Conservation (phyloP, 2,888 invertebrate genomes). For the Ommatoiulus sabulosus region DNA sequence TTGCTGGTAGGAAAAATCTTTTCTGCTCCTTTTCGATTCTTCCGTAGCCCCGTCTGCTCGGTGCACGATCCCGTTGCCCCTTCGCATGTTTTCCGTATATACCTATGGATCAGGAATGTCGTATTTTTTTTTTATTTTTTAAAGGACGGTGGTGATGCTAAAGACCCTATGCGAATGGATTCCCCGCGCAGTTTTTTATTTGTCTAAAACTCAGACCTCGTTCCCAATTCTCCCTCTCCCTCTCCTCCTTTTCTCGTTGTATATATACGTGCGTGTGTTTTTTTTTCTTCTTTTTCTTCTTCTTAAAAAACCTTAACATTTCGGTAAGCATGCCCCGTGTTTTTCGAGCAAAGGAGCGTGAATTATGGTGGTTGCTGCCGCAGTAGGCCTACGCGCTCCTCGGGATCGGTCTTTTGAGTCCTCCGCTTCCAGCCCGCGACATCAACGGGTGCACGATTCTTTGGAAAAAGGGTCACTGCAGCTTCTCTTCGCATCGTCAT, state of each 20-base stretch:
- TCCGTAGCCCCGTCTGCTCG: neutral
- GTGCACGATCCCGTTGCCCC: neutral
- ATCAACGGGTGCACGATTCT: too few relatives aligned
- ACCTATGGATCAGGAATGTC: slow-evolving; percentile 12
- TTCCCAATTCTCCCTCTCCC: slow-evolving; percentile 28
- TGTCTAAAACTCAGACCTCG: slow-evolving; percentile 34
- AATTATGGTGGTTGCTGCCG: slow-evolving; percentile 13
- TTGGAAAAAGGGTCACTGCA: neutral
- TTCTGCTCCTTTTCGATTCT: neutral
- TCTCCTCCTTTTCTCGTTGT: neutral
- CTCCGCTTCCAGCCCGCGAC: neutral
- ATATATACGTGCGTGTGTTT: neutral
- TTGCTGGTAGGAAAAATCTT: slow-evolving; percentile 3
- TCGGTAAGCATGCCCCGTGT: neutral
- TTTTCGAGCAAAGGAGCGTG: neutral
- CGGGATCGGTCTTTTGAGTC: neutral
- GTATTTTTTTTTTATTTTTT: neutral
- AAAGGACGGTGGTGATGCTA: neutral
- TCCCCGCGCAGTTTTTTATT: neutral
- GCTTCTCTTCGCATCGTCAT: neutral
- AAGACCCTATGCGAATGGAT: neutral
- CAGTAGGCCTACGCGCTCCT: slow-evolving; percentile 9
- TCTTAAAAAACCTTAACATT: neutral
- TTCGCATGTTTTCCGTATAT: neutral
- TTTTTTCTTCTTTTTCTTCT: neutral